Percentiles rank a stretch among this genome's conserved stretches.
phyloP scores from a whole-genome alignment of 2,797 vertebrate species.

The Aeoliscus strigatus region DNA sequence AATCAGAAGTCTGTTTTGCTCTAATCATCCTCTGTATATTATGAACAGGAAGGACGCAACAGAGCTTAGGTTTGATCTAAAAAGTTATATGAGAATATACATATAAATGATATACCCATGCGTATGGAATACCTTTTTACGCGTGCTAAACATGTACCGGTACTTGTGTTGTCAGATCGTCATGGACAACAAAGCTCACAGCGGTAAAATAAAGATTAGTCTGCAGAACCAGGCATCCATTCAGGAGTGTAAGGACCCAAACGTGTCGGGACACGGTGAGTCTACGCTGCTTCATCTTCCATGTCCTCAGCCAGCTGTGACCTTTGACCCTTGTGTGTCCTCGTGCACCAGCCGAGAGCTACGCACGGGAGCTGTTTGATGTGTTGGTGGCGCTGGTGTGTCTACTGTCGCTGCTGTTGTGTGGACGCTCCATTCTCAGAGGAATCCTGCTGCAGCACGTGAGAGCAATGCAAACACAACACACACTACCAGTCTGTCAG shows the following conservation, averaged over 20 bases:
- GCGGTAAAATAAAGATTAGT: constrained; percentile 82
- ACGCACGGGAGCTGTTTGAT: constrained; percentile 81
- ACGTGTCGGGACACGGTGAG: constrained; percentile 84
- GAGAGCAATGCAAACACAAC: constrained; percentile 21
- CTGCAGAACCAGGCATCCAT: constrained; percentile 82
- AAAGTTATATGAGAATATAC: too few relatives aligned
- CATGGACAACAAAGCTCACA: constrained; percentile 89
- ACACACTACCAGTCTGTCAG: too few relatives aligned
- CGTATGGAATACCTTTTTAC: too few relatives aligned
- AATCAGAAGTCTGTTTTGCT: too few relatives aligned
- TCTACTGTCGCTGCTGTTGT: constrained; percentile 83
- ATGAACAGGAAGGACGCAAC: too few relatives aligned
- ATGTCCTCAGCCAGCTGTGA: neutral
- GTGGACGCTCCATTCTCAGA: constrained; percentile 84
- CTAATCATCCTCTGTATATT: too few relatives aligned
- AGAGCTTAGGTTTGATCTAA: too few relatives aligned
- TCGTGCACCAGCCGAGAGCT: constrained; percentile 77
- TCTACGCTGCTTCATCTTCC: neutral
- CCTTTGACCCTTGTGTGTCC: neutral
- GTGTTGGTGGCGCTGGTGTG: constrained; percentile 81
- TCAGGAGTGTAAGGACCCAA: constrained; percentile 84
- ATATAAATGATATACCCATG: too few relatives aligned
- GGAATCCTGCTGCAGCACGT: constrained; percentile 85
- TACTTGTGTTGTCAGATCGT: constrained; percentile 73
- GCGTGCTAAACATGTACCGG: neutral